phyloP scores from a whole-genome alignment of 2,113 vertebrate genomes.

The Chloropsis hardwickii region DNA sequence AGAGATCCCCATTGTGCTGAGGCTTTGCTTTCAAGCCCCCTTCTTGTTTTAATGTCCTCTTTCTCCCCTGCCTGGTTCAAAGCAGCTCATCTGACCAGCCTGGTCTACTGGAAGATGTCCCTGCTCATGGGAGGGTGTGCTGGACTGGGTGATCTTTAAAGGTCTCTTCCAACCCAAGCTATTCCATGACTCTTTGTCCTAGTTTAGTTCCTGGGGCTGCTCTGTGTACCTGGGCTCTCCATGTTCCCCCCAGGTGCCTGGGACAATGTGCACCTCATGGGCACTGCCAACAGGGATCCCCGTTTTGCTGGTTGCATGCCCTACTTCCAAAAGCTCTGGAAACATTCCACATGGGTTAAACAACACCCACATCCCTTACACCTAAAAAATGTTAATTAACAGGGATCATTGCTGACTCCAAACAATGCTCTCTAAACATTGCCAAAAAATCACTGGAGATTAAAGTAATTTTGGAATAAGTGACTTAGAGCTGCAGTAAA shows the following conservation, averaged over 20 bases:
- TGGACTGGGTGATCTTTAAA: neutral
- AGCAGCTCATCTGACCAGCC: neutral
- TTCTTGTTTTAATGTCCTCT: neutral
- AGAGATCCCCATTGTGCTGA: neutral
- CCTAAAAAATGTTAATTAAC: neutral
- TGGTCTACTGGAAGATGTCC: too few relatives aligned
- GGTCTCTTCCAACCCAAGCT: neutral
- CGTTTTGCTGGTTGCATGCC: rapidly evolving
- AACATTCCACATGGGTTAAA: neutral
- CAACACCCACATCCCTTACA: neutral
- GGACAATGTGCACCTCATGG: neutral
- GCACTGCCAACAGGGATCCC: neutral
- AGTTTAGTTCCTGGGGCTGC: neutral
- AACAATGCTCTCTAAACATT: neutral
- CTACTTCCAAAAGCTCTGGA: neutral
- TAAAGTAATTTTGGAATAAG: neutral
- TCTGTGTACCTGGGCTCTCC: neutral
- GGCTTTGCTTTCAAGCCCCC: neutral
- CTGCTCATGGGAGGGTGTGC: neutral
- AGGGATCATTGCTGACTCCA: neutral
- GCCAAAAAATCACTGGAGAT: neutral
- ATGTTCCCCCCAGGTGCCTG: neutral
- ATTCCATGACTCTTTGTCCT: neutral
- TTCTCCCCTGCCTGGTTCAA: neutral
- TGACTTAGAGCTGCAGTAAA: neutral